phyloP scores from a whole-genome alignment of 2,888 invertebrate species.

The Nemapogon koenigi region DNA sequence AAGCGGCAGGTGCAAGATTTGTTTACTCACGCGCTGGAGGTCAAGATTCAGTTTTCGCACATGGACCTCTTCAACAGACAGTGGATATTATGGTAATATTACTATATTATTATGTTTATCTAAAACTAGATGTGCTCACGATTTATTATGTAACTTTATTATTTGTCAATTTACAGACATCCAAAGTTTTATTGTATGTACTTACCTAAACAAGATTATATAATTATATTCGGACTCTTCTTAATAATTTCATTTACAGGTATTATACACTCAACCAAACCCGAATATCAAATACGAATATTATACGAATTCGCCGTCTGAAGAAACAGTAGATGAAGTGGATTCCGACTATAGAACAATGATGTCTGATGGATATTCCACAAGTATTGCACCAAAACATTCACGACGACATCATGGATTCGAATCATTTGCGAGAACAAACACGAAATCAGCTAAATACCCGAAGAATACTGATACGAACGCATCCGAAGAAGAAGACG shows the following conservation, averaged over 20 bases:
- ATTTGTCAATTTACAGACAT: too few relatives aligned
- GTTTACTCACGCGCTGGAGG: slow-evolving; percentile 72
- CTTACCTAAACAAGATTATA: too few relatives aligned
- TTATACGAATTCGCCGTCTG: slow-evolving; percentile 71
- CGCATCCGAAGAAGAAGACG: slow-evolving; percentile 27
- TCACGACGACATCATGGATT: slow-evolving; percentile 40
- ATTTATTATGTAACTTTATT: too few relatives aligned
- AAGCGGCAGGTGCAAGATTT: slow-evolving; percentile 73
- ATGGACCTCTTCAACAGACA: slow-evolving; percentile 77
- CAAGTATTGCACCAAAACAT: slow-evolving; percentile 33
- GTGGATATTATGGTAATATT: slow-evolving; percentile 79
- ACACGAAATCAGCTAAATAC: slow-evolving; percentile 20
- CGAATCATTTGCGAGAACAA: slow-evolving; percentile 27
- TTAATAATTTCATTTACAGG: slow-evolving; percentile 52
- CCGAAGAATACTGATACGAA: slow-evolving; percentile 26
- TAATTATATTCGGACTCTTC: background rate
- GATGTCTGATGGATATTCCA: slow-evolving; percentile 25
- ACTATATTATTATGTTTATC: too few relatives aligned
- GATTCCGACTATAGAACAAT: slow-evolving; percentile 32
- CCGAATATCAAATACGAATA: slow-evolving; percentile 92
- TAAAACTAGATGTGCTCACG: too few relatives aligned
- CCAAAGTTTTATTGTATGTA: too few relatives aligned
- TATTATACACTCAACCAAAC: slow-evolving; percentile 82
- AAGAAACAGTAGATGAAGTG: slow-evolving; percentile 39
- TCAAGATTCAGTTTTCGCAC: slow-evolving; percentile 71